These are phyloP conservation scores for Myiopsitta monachus DNA, from an alignment of 2,113 vertebrate genomes.

Conservation along the genomic window DNA sequence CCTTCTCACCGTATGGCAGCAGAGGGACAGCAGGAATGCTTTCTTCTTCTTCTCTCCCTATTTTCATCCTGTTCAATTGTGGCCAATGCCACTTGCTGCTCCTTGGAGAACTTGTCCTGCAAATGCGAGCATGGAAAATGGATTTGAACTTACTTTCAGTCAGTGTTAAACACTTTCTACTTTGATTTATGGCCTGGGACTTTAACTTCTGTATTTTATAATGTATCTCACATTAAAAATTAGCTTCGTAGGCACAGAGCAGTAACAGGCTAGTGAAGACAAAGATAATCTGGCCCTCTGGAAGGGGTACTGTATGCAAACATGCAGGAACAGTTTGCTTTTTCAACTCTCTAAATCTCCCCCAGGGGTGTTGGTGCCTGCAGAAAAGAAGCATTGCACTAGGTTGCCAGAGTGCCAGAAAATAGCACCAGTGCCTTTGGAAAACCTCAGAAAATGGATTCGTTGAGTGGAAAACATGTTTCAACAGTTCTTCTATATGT, in stretches of 20 bases:
- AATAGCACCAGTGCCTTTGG: neutral
- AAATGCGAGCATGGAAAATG: neutral
- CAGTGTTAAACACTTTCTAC: neutral
- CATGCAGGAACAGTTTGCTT: neutral
- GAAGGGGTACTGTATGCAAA: neutral
- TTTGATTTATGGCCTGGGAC: neutral
- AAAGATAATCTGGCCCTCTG: neutral
- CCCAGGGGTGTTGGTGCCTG: neutral
- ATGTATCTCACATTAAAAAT: neutral
- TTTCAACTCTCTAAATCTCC: neutral
- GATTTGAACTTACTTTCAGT: neutral
- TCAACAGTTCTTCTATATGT: neutral
- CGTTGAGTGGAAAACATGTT: neutral
- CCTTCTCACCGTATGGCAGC: rapidly evolving
- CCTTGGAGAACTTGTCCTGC: neutral
- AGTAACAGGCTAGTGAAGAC: neutral
- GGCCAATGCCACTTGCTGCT: neutral
- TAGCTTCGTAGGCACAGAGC: neutral
- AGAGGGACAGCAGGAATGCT: neutral
- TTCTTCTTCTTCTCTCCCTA: neutral
- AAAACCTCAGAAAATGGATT: neutral
- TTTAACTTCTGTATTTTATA: neutral
- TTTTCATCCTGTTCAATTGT: neutral
- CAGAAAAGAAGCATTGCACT: neutral
- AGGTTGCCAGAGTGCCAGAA: neutral